These are phyloP conservation scores for Urophycis tenuis DNA, from an alignment of 2,797 vertebrate species.

Conservation along the genomic window DNA sequence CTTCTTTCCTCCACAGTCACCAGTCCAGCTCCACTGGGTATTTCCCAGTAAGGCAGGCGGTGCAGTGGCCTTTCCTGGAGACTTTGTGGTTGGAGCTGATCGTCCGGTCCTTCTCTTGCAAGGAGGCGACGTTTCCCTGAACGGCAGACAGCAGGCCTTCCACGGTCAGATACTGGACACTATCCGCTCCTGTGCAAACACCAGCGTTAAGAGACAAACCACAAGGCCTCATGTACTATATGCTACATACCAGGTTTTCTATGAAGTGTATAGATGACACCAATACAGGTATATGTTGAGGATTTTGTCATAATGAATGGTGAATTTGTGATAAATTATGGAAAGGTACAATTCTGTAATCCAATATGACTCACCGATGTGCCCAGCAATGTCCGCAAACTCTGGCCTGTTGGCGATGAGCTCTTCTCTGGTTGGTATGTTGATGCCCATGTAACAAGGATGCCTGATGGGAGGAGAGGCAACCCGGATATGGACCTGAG, in stretches of 20 bases:
- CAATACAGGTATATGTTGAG: background rate
- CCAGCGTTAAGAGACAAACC: background rate
- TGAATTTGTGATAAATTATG: background rate
- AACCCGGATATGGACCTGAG: constrained; percentile 92
- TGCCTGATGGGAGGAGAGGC: constrained; percentile 92
- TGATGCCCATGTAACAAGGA: constrained; percentile 99
- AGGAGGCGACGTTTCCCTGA: constrained; percentile 73
- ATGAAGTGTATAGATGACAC: background rate
- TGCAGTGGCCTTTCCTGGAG: constrained; percentile 80
- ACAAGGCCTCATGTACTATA: background rate
- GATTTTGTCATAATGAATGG: background rate
- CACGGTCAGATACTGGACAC: constrained; percentile 89
- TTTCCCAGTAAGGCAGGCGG: constrained; percentile 90
- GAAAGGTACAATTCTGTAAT: background rate
- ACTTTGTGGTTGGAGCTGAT: constrained; percentile 58
- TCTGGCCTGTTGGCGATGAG: constrained; percentile 96
- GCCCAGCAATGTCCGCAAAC: constrained; percentile 86
- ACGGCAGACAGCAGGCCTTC: constrained; percentile 91
- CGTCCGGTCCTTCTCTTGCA: constrained; percentile 62
- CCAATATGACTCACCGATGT: constrained; percentile 76
- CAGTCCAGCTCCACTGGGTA: constrained; percentile 94
- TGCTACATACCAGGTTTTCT: background rate
- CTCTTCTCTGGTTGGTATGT: constrained; percentile 98
- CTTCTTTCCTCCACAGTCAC: constrained; percentile 59
- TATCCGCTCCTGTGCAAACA: constrained; percentile 79